Base-by-base conservation (phyloP, 1,140 invertebrate species). In the Halictus rubicundus region DNA sequence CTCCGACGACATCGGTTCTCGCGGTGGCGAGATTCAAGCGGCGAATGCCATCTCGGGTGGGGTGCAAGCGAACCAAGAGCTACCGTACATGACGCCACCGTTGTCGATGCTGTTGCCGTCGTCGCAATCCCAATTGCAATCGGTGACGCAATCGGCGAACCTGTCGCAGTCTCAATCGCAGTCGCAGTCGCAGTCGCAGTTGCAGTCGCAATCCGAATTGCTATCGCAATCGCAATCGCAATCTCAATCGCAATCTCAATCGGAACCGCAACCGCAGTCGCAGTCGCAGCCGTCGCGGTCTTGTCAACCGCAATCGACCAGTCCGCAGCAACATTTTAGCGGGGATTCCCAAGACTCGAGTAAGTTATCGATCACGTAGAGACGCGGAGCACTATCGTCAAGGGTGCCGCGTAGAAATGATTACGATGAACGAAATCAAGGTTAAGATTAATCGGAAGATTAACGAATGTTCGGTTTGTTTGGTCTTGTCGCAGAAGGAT, bases 61-160 rank as follows among this genome's bases (percentile, higher is more conserved):
- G 87, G 94, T 97, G 54, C 96, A 97, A 76, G 97, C 97, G 61
- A 97, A 96, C 93, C 96, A 97, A 91, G 97, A 98, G 89, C 93
- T 98, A 89, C 97, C 97, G 9, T 98, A 98, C 87, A 98, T 98
- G 95, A 98, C 97, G 52, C 97, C 97, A 71, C 97, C 97, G 0
- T 94, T 96, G 61, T 91, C 94, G 63, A 92, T 86, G 93, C 91
- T 92, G 59, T 89, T 93, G 32, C 91, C 91, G 21, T 1, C 21
- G 54, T n/a, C 54, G 46, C 90, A 90, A 63, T 88, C 59, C 12
- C 90, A 52, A 6, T 52, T 89, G 10, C 92, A 92, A 73, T 42
- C 87, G 14, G 14, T 19, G 49, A 19, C 49, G 16, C 49, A 19
- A 6, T 52, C 49, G 16, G 16, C 16, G 49, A 1, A 16, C 4